Evolutionary conservation across 2,888 invertebrate species (phyloP).

Genomic region (Dynastes grantii): DNA sequence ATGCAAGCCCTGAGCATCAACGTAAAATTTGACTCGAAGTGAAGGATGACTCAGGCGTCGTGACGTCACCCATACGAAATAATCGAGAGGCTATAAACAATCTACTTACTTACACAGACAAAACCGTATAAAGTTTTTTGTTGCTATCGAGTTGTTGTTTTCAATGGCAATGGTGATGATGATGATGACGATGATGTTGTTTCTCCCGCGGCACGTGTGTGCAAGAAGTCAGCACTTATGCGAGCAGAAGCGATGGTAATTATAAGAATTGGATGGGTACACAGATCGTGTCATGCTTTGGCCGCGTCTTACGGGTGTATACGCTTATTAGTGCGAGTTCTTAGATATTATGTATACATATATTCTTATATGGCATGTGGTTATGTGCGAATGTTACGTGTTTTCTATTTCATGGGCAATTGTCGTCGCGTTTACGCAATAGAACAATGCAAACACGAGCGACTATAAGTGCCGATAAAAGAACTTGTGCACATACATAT

Average conservation of each 20-base stretch:
- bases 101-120: too few relatives aligned
- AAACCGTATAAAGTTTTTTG: slow-evolving; percentile 26
- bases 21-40: background rate
- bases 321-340: too few relatives aligned
- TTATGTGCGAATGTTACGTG: too few relatives aligned
- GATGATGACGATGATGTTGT: too few relatives aligned
- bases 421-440: slow-evolving; percentile 1
- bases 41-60: slow-evolving; percentile 27
- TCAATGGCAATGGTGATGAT: background rate
- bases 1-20: background rate
- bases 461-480: too few relatives aligned
- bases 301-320: too few relatives aligned
- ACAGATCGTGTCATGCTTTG: slow-evolving; percentile 7
- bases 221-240: slow-evolving; percentile 7
- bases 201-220: slow-evolving; percentile 14
- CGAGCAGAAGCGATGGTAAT: background rate
- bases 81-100: background rate
- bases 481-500: too few relatives aligned
- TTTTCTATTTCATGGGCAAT: slow-evolving; percentile 2
- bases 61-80: slow-evolving; percentile 19
- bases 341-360: too few relatives aligned
- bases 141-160: slow-evolving; percentile 7
- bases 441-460: background rate
- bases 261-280: slow-evolving; percentile 20
- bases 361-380: too few relatives aligned